Evolutionary conservation across 2,888 invertebrate species (phyloP).

Genomic region (Uropetala carovei): DNA sequence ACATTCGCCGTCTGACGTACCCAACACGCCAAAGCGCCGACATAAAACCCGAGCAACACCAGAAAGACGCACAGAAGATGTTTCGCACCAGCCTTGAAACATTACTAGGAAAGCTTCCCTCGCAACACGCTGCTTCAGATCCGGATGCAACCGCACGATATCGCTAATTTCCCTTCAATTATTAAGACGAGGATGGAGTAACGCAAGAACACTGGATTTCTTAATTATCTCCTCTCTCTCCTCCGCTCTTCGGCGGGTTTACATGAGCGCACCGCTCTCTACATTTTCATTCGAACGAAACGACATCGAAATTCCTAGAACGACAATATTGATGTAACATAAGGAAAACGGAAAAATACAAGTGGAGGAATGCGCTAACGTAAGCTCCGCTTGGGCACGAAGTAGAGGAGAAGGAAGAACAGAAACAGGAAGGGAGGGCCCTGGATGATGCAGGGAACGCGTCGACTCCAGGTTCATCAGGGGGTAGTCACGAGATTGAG

Average conservation of each 20-base stretch:
- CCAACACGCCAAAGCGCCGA: too few species aligned
- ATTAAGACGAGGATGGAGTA: background rate
- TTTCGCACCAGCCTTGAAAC: too few species aligned
- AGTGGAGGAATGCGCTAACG: background rate
- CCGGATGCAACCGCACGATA: background rate
- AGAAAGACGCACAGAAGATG: too few species aligned
- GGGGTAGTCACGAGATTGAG: background rate
- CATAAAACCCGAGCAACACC: too few species aligned
- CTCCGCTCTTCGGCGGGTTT: too few species aligned
- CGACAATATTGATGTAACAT: background rate
- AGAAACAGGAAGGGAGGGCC: background rate
- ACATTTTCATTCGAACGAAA: background rate
- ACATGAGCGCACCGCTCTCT: background rate
- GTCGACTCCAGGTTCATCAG: background rate
- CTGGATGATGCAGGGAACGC: conserved; percentile 17
- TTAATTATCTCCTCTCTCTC: background rate
- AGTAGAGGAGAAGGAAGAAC: background rate
- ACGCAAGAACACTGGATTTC: background rate
- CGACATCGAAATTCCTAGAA: background rate
- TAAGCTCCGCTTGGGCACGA: background rate
- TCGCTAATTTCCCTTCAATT: background rate
- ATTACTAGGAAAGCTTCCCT: too few species aligned
- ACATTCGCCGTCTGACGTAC: too few species aligned
- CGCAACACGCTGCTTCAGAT: background rate
- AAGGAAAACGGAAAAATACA: background rate